These are phyloP conservation scores for Panthera uncia DNA, from an alignment of 2,113 vertebrate species.

Conservation along the genomic window DNA sequence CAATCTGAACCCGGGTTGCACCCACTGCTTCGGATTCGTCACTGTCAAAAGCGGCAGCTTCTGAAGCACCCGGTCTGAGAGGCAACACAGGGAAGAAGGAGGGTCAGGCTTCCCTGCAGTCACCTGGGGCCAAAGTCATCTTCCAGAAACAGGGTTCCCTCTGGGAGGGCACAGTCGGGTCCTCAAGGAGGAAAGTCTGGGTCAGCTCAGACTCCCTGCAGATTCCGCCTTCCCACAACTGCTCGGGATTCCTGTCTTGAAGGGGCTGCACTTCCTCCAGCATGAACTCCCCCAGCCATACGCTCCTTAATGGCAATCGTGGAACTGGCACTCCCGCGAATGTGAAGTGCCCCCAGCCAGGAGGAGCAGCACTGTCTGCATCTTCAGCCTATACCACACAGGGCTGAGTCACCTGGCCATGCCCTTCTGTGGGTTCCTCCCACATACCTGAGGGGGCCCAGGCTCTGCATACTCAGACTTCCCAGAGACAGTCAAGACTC, in stretches of 20 bases:
- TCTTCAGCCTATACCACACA: not conserved
- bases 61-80: constrained; percentile 81
- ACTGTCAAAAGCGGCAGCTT: constrained; percentile 83
- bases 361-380: not conserved
- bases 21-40: constrained; percentile 85
- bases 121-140: not conserved
- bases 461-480: not conserved
- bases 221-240: not conserved
- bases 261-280: not conserved
- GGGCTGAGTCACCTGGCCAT: not conserved
- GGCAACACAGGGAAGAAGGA: not conserved
- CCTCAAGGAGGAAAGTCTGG: not conserved
- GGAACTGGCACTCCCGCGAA: not conserved
- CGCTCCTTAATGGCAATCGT: accelerated
- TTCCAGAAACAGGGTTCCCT: not conserved
- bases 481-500: not conserved
- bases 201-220: not conserved
- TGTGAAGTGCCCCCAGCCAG: accelerated
- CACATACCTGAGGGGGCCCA: not conserved
- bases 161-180: not conserved
- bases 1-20: constrained; percentile 92
- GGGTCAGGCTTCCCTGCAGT: not conserved
- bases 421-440: not conserved
- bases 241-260: not conserved
- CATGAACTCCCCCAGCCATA: no score